Percentiles rank a stretch among this genome's conserved stretches.
Conservation (phyloP, 2,888 invertebrate genomes). For the Sinodicranocentrus sp. region DNA sequence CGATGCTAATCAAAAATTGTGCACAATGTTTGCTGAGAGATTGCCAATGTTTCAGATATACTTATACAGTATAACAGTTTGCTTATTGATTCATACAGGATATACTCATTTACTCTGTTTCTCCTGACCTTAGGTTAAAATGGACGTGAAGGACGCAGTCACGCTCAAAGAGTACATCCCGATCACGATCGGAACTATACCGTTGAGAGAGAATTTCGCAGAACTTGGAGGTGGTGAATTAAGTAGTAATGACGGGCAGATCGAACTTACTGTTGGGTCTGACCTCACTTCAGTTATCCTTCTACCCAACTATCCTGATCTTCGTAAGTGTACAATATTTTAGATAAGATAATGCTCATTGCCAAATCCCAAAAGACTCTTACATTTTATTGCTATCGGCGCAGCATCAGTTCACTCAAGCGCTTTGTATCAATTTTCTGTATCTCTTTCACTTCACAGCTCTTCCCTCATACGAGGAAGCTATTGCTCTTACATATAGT, state of each 20-base stretch:
- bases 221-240: conserved; percentile 43
- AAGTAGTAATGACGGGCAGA: conserved; percentile 15
- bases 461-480: conserved; percentile 67
- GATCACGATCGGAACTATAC: conserved; percentile 62
- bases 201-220: conserved; percentile 62
- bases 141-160: conserved; percentile 64
- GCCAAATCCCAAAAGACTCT: neutral
- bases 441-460: conserved; percentile 31
- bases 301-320: conserved; percentile 65
- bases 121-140: conserved; percentile 54
- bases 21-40: too few relatives aligned
- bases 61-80: too few relatives aligned
- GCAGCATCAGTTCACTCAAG: conserved; percentile 6
- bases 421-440: neutral
- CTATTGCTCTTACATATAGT: conserved; percentile 50
- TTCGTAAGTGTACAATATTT: too few relatives aligned
- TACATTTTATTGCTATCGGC: neutral
- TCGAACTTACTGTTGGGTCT: conserved; percentile 39
- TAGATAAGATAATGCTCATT: neutral
- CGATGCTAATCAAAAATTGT: too few relatives aligned
- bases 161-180: conserved; percentile 62
- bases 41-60: too few relatives aligned
- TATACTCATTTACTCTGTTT: conserved; percentile 1
- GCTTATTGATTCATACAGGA: too few relatives aligned
- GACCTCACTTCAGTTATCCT: conserved; percentile 28